Evolutionary conservation across 2,113 vertebrate species (phyloP).

Genomic region (Fulica atra): DNA sequence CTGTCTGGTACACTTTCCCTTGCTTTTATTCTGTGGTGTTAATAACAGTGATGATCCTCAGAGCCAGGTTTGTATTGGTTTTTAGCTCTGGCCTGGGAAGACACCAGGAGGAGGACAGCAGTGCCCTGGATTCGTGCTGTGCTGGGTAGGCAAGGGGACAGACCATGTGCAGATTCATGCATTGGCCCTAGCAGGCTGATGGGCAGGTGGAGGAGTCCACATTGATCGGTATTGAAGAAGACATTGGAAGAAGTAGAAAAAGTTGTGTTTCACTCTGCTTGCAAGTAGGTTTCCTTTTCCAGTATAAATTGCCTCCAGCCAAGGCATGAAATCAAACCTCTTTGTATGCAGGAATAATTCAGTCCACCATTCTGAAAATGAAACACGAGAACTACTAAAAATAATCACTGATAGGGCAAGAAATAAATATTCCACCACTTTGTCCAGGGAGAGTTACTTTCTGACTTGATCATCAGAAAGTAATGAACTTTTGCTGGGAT

Average conservation of each 20-base stretch:
- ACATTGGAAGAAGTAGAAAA: background rate
- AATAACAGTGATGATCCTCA: background rate
- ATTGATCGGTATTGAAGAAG: background rate
- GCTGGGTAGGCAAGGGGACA: background rate
- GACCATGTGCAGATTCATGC: background rate
- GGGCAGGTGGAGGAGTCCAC: background rate
- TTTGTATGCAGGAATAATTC: background rate
- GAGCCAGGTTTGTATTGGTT: background rate
- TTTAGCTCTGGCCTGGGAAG: background rate
- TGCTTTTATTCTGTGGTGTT: background rate
- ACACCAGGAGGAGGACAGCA: background rate
- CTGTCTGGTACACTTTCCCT: background rate
- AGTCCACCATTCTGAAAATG: background rate
- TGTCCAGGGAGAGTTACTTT: background rate
- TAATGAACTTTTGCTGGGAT: background rate
- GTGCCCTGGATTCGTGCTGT: background rate
- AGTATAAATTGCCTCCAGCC: background rate
- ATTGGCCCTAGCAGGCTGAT: background rate
- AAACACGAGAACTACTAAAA: constrained; percentile 36
- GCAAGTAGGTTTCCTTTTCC: background rate
- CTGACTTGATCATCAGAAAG: constrained; percentile 17
- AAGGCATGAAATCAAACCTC: background rate
- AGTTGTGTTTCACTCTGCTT: background rate
- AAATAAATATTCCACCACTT: constrained; percentile 28
- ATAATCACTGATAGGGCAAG: background rate